Base-by-base conservation (phyloP, 2,888 invertebrate genomes). In the Cephus rjabovi region DNA sequence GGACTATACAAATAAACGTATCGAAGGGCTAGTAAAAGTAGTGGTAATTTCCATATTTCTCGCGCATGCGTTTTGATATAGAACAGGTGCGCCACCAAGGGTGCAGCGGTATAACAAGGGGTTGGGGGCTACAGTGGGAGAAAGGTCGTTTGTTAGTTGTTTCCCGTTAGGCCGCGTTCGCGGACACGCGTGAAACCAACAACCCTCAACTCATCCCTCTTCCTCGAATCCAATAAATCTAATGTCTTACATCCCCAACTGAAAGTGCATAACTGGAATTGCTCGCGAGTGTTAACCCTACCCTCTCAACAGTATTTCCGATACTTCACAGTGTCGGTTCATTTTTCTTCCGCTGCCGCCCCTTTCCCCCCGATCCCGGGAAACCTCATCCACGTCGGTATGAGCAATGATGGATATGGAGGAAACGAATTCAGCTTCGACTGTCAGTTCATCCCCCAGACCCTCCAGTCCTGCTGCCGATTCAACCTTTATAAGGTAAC, bases 351-450 rank as follows among this genome's bases (percentile, higher is more conserved):
- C 40, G 40, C 23, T 23, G 15, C 40, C 40, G 15, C 30, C 30
- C 70, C 12, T 11, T 70, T 78, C 73, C 70, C 70, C 68, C 30
- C 75, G 70, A 73, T 74, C 33, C 34, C 73, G 75, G 37, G 30
- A 56, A 40, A 69, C 34, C 68, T 74, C 78, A 76, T 80, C 71
- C 31, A 31, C 80, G 81, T 86, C 86, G 90, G 87, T 79, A 90
- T 90, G 90, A 90, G 89, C 87, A 84, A 91, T 90, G 90, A 91
- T 91, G 91, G 90, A 91, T 86, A 89, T 90, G 85, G 91, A 91
- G 86, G 91, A 91, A 81, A 90, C 87, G 80, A 91, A 90, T 82
- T 89, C 89, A 81, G 90, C 89, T 83, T 90, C 91, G 84, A 90
- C 89, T 76, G 90, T 90, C 86, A 91, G 90, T 85, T 91, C 91